phyloP scores from a whole-genome alignment of 2,113 vertebrate genomes.

The Rhabdornis inornatus region DNA sequence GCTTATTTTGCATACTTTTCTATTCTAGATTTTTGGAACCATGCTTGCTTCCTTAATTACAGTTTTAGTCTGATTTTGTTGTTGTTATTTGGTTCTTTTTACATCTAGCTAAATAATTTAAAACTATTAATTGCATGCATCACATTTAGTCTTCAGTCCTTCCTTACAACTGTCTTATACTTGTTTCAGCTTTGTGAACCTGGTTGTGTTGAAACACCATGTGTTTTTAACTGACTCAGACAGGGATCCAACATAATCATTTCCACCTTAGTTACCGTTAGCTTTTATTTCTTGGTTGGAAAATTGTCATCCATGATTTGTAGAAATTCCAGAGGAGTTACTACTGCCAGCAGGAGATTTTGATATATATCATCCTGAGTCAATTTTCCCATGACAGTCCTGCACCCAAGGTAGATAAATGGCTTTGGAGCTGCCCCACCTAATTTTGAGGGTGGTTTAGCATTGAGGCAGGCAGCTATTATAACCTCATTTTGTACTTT shows the following conservation, averaged over 20 bases:
- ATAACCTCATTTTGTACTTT: neutral
- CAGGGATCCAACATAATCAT: conserved; percentile 1
- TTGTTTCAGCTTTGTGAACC: neutral
- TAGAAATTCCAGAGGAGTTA: conserved; percentile 14
- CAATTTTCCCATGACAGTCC: neutral
- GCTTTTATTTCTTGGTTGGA: conserved; percentile 7
- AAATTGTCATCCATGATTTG: conserved; percentile 26
- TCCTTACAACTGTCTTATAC: neutral
- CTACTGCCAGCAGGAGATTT: neutral
- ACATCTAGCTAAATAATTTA: neutral
- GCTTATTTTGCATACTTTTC: neutral
- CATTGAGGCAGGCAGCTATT: neutral
- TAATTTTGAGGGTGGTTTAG: neutral
- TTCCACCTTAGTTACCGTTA: neutral
- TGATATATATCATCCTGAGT: neutral
- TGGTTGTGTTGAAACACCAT: neutral
- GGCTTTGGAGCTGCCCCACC: neutral
- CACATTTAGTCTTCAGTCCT: neutral
- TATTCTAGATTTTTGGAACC: neutral
- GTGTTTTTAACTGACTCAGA: conserved; percentile 7
- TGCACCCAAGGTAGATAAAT: neutral
- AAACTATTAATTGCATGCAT: neutral
- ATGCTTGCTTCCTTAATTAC: neutral
- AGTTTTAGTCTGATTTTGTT: neutral
- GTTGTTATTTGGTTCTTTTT: neutral